Evolutionary conservation across 2,888 invertebrate species (phyloP), one percentile per base, ranked within the genome.

Genomic region (Zhengitettix transpicula): DNA sequence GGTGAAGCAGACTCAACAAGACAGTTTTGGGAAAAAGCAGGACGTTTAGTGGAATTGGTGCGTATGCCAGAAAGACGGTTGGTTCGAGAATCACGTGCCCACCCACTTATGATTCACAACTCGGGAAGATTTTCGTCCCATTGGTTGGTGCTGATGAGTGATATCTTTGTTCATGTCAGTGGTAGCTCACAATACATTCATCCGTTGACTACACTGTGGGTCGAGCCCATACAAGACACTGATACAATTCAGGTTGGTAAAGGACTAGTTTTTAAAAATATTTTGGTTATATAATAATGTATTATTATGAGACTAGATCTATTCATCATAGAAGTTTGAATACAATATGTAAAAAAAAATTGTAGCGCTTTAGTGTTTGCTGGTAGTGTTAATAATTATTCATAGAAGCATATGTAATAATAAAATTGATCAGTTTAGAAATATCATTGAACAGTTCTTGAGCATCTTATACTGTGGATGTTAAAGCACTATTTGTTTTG

Each of bases 81-180:
- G 51, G 77, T 92, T 58, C 76, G 87, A 60, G 90, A 91, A 67
- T 91, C 90, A 1, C 82, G 82, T 66, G 77, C 81, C 10, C 78
- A 83, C 64, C 84, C 85, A 0, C 72, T 93, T 3, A 81, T 80
- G 64, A 74, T 90, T 62, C 76, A 81, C 7, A 83, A 84, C 68
- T 82, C 83, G 41, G 82, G 86, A 28, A 78, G 87, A 63, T 87
- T 91, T 71, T 83, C 85, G 8, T 82, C 83, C 0, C 87, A 89
- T 68, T 84, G 84, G 78, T 89, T 93, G 68, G 80, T 92, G 65
- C 75, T 93, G 57, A 82, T 93, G 68, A 88, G 84, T 60, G 92
- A 93, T 72, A 75, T 85, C 59, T 84, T 93, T 64, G 81, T 90
- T 60, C 89, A 91, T 68, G 75, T 85, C 40, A 79, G 79, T 67